Evolutionary conservation across 2,888 invertebrate genomes (phyloP), one percentile per base, ranked within the genome.

Genomic region (Cataglyphis rosenhaueri): DNA sequence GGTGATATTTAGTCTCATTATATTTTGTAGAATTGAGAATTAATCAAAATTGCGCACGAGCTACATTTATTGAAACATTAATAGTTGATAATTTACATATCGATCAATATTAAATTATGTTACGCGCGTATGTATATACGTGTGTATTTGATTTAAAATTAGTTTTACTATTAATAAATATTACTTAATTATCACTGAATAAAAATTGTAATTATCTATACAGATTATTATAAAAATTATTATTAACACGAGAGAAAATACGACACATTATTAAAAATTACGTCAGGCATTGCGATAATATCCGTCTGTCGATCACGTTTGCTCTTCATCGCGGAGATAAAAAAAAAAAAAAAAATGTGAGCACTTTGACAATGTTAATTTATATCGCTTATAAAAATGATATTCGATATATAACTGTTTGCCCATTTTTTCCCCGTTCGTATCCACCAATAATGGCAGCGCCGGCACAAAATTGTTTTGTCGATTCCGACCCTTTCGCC

Each of bases 391-490:
- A 32, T n/a, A n/a, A 12, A 38, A 57, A 25, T 68, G 44, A 68
- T 79, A 38, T 66, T 21, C 75, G 75, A 81, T 75, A 52, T 52
- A 52, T 52, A 81, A 12, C 38, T 29, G 75, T 29, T 79, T 29
- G 66, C 48, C 68, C n/a, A 44, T 25, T 48, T 76, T 83, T 83
- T 81, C 74, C 55, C 52, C 73, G 41, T 25, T 68, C 29, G 48
- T 57, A 59, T 18, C 38, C 55, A 41, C 75, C 85, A 78, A 87
- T 85, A 84, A 84, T 38, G 73, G 81, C 83, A 85, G 85, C 88
- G 88, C 89, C 89, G 85, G 86, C 85, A 86, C 89, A 85, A 89
- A 90, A 90, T 90, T 90, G 89, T 90, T 90, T 89, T 90, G 90
- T 90, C 90, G 89, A 90, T 90, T 89, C 86, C 78, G 82, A 87